Percentiles rank a stretch among this genome's conserved stretches.
These are phyloP conservation scores for Psittacula cyanocephala DNA, from an alignment of 2,113 vertebrate genomes.

Conservation along the genomic window DNA sequence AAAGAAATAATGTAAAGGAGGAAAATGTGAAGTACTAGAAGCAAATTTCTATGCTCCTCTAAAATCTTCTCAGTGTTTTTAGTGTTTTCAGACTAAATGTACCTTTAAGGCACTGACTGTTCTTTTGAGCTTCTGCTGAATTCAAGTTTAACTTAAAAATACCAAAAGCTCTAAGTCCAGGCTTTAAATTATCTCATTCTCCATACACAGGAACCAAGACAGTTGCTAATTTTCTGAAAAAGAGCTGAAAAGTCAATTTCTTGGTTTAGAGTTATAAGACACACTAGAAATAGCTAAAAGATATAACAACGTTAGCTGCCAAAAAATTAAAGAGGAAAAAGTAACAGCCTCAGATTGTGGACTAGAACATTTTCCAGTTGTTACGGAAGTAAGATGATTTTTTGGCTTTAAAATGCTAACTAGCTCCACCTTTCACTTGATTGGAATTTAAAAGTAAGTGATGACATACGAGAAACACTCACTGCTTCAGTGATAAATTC, in stretches of 20 bases:
- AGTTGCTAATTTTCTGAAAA: not conserved
- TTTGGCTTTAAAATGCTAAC: not conserved
- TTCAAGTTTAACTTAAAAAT: not conserved
- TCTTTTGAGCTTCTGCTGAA: not conserved
- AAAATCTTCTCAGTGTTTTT: not conserved
- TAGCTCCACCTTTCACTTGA: not conserved
- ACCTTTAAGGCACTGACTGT: not conserved
- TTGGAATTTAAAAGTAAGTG: not conserved
- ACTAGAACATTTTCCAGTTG: not conserved
- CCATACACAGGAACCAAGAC: not conserved
- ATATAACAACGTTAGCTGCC: not conserved
- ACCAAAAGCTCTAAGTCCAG: not conserved
- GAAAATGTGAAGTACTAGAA: not conserved
- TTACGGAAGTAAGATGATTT: not conserved
- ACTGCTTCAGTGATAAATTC: not conserved
- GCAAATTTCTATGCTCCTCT: not conserved
- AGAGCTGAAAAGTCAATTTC: not conserved
- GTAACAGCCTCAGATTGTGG: not conserved
- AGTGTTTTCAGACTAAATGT: not conserved
- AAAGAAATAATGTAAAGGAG: not conserved
- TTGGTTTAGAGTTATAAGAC: not conserved
- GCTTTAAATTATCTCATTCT: not conserved
- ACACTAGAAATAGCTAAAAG: not conserved
- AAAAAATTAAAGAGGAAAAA: not conserved
- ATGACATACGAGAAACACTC: not conserved